phyloP scores from a whole-genome alignment of 2,113 vertebrate genomes.

The Chaetodon trifascialis region DNA sequence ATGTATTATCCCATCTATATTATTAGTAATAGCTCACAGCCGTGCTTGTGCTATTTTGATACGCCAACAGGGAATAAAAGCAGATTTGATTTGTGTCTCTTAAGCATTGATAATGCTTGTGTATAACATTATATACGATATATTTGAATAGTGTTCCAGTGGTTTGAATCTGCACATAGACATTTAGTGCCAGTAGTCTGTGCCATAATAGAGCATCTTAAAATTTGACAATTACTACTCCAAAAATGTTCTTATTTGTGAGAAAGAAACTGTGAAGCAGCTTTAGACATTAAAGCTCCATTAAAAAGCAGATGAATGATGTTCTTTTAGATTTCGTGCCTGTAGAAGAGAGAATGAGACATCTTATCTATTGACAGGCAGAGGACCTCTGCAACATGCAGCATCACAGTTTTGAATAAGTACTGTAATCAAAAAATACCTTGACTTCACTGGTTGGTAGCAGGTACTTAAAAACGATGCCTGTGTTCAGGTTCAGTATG shows the following conservation, averaged over 20 bases:
- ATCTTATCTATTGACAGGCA: neutral
- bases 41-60: constrained; percentile 27
- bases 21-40: constrained; percentile 46
- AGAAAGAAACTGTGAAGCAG: neutral
- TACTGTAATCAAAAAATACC: neutral
- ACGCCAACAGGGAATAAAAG: constrained; percentile 22
- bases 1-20: constrained; percentile 46
- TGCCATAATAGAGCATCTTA: neutral
- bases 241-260: neutral
- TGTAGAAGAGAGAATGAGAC: neutral
- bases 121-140: neutral
- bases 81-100: constrained; percentile 27
- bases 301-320: neutral
- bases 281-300: neutral
- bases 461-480: neutral
- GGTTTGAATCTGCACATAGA: constrained; percentile 6
- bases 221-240: neutral
- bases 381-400: neutral
- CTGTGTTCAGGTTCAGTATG: neutral
- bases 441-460: neutral
- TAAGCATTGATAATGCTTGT: constrained; percentile 7
- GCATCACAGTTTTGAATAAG: neutral
- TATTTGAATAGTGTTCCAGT: neutral
- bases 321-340: neutral
- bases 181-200: neutral